These are phyloP conservation scores for Dicaeum eximium DNA, from an alignment of 2,113 vertebrate species.

Conservation along the genomic window DNA sequence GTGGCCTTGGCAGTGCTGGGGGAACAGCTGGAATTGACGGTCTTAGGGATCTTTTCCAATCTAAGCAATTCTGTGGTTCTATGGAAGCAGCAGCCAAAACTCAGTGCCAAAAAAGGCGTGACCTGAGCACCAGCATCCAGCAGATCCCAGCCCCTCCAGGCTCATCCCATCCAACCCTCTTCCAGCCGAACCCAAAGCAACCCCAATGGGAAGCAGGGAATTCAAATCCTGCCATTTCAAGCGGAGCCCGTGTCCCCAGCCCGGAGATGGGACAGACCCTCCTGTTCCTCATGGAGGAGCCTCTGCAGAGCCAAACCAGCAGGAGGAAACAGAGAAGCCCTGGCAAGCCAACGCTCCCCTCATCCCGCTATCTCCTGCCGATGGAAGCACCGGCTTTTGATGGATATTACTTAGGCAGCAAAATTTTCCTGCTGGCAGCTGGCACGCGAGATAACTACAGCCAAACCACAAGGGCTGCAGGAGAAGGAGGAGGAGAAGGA, in stretches of 20 bases:
- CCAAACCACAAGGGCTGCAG: neutral
- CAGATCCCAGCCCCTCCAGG: fast-evolving
- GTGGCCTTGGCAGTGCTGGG: neutral
- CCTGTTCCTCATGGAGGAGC: neutral
- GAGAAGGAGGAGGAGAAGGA: neutral
- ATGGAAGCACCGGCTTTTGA: neutral
- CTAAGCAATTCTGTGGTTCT: neutral
- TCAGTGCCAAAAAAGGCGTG: neutral
- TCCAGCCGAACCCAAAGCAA: neutral
- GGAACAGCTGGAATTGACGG: neutral
- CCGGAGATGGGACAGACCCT: fast-evolving
- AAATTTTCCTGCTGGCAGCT: slow-evolving; percentile 32
- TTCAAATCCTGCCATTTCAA: neutral
- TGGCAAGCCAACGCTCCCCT: neutral
- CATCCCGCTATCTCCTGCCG: neutral
- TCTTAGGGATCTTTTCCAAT: neutral
- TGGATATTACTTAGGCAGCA: slow-evolving; percentile 19
- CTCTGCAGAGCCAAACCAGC: neutral
- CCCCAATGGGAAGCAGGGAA: fast-evolving
- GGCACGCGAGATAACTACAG: neutral
- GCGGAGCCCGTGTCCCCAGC: neutral
- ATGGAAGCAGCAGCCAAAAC: neutral
- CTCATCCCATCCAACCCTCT: neutral
- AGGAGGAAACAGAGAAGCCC: neutral
- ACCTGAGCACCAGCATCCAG: neutral